Percentiles rank a stretch among this genome's conserved stretches.
Evolutionary conservation across 64 coral and sea anemone genomes (phyloP).

Genomic region (Dendrophyllia cribrosa): DNA sequence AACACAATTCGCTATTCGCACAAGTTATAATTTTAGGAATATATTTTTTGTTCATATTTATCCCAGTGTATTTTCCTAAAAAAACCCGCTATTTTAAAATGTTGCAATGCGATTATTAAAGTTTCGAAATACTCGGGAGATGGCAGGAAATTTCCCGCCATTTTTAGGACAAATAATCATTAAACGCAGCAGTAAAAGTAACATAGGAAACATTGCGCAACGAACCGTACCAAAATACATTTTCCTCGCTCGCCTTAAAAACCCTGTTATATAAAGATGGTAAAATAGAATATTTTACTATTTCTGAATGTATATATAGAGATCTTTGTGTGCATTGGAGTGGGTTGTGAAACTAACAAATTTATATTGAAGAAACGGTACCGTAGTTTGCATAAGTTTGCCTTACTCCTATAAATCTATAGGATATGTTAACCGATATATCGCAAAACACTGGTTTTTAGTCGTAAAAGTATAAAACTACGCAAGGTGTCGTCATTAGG

Average conservation of each 20-base stretch:
- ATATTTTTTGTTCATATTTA: not conserved
- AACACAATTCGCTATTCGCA: not conserved
- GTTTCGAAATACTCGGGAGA: not conserved
- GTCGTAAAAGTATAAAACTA: too few relatives aligned
- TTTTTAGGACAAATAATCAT: not conserved
- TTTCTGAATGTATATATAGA: not conserved
- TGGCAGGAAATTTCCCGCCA: slow-evolving; percentile 18
- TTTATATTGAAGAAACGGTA: too few relatives aligned
- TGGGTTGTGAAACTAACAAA: too few relatives aligned
- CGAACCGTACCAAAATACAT: slow-evolving; percentile 17
- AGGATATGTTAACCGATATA: too few relatives aligned
- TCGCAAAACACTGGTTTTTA: too few relatives aligned
- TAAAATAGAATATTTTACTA: not conserved
- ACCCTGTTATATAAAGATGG: not conserved
- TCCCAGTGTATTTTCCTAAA: not conserved
- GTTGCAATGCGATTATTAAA: not conserved
- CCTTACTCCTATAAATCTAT: too few relatives aligned
- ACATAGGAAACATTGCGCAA: slow-evolving; percentile 4
- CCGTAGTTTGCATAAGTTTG: too few relatives aligned
- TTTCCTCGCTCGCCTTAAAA: not conserved
- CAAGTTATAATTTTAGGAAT: too few relatives aligned
- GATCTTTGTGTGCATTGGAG: not conserved
- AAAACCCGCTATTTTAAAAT: not conserved
- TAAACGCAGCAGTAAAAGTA: not conserved
- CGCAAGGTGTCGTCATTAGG: too few relatives aligned